Evolutionary conservation across 2,797 vertebrate genomes (phyloP).

Genomic region (Halcyon leucocephala): DNA sequence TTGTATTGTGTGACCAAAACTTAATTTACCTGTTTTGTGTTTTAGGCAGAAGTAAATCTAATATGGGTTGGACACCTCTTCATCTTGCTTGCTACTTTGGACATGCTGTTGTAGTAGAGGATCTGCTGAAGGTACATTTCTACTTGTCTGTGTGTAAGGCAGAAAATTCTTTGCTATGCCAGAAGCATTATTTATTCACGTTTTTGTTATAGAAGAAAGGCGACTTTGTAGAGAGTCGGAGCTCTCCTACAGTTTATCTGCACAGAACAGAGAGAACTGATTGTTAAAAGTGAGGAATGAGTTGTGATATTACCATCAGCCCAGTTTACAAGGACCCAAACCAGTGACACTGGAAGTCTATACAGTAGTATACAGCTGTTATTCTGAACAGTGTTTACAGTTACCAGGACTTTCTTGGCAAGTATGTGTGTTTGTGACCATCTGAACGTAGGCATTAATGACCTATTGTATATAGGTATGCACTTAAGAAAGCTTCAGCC

Average conservation of each 20-base stretch:
- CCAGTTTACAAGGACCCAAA: neutral
- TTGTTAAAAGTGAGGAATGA: neutral
- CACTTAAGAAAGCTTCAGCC: neutral
- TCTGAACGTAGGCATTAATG: neutral
- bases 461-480: fast-evolving
- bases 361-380: neutral
- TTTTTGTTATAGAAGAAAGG: neutral
- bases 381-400: neutral
- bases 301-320: neutral
- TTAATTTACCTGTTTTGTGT: slow-evolving; percentile 34
- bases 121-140: slow-evolving; percentile 87
- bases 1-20: neutral
- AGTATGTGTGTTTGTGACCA: neutral
- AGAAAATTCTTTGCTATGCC: neutral
- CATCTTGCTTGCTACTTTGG: slow-evolving; percentile 91
- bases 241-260: neutral
- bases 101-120: slow-evolving; percentile 86
- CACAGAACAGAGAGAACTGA: neutral
- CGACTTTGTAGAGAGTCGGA: neutral
- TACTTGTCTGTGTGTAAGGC: neutral
- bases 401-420: neutral
- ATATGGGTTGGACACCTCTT: slow-evolving; percentile 90
- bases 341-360: neutral
- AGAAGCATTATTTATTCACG: neutral
- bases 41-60: slow-evolving; percentile 84